phyloP scores from a whole-genome alignment of 2,888 invertebrate species.

The Dynastes hyllus region DNA sequence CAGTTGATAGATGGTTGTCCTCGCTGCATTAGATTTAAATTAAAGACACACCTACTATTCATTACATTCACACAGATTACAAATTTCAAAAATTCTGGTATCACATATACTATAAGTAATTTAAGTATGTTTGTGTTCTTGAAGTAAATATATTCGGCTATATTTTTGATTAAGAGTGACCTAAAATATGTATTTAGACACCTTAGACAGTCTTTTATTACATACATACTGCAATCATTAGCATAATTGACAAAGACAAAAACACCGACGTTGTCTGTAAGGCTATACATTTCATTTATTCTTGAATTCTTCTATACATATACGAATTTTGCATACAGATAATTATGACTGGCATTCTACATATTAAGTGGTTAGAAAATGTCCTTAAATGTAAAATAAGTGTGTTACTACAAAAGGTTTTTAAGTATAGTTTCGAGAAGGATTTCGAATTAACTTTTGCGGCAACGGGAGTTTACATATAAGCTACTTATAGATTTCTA shows the following conservation, averaged over 20 bases:
- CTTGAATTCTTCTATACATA: neutral
- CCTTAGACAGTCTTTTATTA: slow-evolving; percentile 20
- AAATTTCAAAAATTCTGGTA: slow-evolving; percentile 9
- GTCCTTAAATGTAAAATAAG: slow-evolving; percentile 5
- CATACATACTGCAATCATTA: neutral
- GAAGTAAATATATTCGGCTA: slow-evolving; percentile 5
- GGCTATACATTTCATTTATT: neutral
- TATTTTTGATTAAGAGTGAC: slow-evolving; percentile 7
- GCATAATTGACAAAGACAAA: slow-evolving; percentile 17
- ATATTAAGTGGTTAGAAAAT: slow-evolving; percentile 22
- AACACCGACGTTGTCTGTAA: neutral
- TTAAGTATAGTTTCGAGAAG: too few species aligned
- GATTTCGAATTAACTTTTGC: too few species aligned
- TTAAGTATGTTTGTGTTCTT: slow-evolving; percentile 3
- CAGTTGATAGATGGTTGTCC: too few species aligned
- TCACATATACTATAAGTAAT: neutral
- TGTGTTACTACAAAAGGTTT: too few species aligned
- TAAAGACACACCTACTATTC: slow-evolving; percentile 8
- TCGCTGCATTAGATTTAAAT: neutral
- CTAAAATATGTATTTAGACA: slow-evolving; percentile 18
- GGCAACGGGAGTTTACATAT: too few species aligned
- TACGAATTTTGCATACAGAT: slow-evolving; percentile 27
- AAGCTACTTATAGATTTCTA: too few species aligned
- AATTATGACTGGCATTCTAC: neutral
- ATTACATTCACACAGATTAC: neutral